These are phyloP conservation scores for Rhinolophus ferrumequinum DNA, from an alignment of 2,113 vertebrate species.

Conservation along the genomic window DNA sequence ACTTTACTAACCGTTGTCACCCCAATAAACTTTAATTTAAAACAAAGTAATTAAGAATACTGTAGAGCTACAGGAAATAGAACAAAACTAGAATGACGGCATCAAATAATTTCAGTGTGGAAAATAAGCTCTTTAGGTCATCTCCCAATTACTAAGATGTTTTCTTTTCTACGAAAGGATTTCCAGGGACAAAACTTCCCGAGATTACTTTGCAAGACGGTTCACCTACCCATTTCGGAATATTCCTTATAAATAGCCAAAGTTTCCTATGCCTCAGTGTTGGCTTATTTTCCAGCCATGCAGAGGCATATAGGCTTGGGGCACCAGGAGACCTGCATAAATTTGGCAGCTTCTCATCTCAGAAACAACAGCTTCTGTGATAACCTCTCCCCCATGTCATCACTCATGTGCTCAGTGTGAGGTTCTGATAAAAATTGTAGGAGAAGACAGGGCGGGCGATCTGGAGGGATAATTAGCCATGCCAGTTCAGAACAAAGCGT, in stretches of 20 bases:
- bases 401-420: neutral
- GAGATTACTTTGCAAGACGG: neutral
- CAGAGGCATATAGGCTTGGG: neutral
- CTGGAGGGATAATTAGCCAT: neutral
- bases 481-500: neutral
- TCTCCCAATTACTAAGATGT: neutral
- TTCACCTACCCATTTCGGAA: neutral
- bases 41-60: neutral
- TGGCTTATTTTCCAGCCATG: neutral
- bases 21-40: neutral
- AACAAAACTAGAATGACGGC: neutral
- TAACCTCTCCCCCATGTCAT: neutral
- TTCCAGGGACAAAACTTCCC: neutral
- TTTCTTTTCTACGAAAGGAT: slow-evolving; percentile 1
- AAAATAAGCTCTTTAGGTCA: neutral
- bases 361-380: neutral
- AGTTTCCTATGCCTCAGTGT: neutral
- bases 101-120: neutral
- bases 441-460: too few relatives aligned
- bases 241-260: neutral
- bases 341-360: neutral
- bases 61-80: neutral
- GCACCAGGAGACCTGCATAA: neutral
- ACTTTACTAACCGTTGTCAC: neutral
- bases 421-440: neutral